A percentile compares a stretch with the other conserved stretches of the same genome.
phyloP scores from a whole-genome alignment of 2,113 vertebrate species.

The human (Homo sapiens) region DNA sequence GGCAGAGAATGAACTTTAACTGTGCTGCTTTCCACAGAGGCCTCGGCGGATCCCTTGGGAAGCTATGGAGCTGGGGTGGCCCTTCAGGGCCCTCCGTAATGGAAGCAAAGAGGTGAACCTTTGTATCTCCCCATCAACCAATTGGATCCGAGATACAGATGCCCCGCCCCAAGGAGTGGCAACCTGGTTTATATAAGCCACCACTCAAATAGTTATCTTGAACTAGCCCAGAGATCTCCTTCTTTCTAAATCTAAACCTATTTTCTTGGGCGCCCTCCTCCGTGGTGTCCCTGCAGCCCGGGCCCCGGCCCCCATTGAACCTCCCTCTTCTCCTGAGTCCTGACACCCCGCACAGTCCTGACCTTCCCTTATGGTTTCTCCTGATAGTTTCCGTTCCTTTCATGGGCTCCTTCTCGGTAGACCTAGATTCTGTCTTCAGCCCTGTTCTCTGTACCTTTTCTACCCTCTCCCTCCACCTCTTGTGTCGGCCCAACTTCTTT shows the following conservation, averaged over 20 bases:
- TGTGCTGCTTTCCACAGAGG: neutral
- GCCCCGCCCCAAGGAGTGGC: neutral
- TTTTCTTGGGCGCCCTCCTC: neutral
- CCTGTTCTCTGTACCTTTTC: neutral
- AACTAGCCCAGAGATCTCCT: neutral
- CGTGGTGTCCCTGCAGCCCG: rapidly evolving
- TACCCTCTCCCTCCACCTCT: neutral
- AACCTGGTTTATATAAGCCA: neutral
- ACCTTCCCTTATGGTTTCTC: neutral
- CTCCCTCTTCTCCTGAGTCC: neutral
- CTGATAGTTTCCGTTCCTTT: neutral
- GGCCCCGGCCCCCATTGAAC: neutral
- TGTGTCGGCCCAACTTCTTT: neutral
- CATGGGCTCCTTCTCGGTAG: neutral
- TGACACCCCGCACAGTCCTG: neutral
- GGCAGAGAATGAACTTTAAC: neutral
- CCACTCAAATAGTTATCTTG: neutral
- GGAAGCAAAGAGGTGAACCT: neutral
- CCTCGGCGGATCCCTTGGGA: neutral
- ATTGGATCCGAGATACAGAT: neutral
- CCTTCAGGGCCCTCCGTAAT: neutral
- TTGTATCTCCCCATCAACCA: neutral
- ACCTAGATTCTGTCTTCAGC: neutral
- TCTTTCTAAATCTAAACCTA: neutral
- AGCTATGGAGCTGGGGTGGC: neutral